Base-by-base conservation (phyloP, 2,113 vertebrate species). In the Peromyscus maniculatus region DNA sequence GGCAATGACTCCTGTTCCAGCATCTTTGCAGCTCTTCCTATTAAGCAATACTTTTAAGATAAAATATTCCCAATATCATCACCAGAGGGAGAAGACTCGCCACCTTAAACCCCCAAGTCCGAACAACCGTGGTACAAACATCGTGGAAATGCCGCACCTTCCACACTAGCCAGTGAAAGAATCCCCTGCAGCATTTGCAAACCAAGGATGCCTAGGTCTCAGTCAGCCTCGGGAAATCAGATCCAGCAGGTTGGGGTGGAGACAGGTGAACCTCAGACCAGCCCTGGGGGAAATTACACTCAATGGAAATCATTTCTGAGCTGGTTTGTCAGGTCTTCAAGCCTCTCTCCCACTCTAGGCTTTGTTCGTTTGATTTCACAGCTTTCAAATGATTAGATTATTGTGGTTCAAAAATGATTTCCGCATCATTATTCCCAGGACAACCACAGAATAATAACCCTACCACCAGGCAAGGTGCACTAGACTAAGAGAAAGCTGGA, bases 351-450 rank as follows among this genome's bases (percentile, higher is more conserved):
- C 84, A 22, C 8, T 33, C 78, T 13, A 9, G 1, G 12, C 43
- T 79, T 78, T 43, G 91, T 83, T 46, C 36, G 28, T 92, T 92
- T 46, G 31, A 77, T 52, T 66, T 93, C 79, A 79, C 36, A 89
- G 17, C 89, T 95, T 93, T 66, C 87, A 95, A 91, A 92, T 66
- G 91, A 31, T n/a, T 89, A 46, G 79, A 94, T 92, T 86, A 92
- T 3, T 43, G 43, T 64, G 93, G 91, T 92, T 78, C 39, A 96
- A 95, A 80, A 36, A 95, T 59, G 80, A 83, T 28, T 62, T 93
- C 12, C 75, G 55, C 89, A 80, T 93, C 66, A 66, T 89, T 71
- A 71, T 78, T 95, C 71, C 91, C 67, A 93, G 39, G 22, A 28
- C 24, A 91, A 92, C 77, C 36, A 19, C 59, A 77, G 64, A 89